Evolutionary conservation across 2,113 vertebrate genomes (phyloP), one percentile per base, ranked within the genome.

Genomic region (Gambusia holbrooki): DNA sequence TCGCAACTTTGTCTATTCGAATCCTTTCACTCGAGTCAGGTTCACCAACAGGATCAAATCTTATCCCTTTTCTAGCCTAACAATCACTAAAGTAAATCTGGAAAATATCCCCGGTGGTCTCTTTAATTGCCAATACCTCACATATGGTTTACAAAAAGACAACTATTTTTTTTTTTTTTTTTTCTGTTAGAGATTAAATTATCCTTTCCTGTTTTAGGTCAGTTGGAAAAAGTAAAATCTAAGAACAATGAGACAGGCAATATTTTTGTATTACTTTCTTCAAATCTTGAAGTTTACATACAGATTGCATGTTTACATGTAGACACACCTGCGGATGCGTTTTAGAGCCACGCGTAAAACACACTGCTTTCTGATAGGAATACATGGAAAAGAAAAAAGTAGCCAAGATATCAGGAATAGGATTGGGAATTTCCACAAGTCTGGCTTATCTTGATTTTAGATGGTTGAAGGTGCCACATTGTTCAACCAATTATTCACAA

Each of bases 1-100:
- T 85, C 75, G 72, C 87, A 76, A 83, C 70, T 84, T 80, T 73
- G 80, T 91, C 81, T 82, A 71, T 89, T 71, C 17, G 72, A 77
- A 85, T 51, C 68, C 72, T 74, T 77, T 48, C 77, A 42, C 73
- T 82, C 51, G 1, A 69, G 86, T 88, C 68, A 37, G 64, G 84
- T 80, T 75, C 80, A 61, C 79, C 66, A 69, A 83, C 66, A 29
- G 60, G 66, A 78, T 71, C 83, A 62, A 75, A 81, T 84, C 65
- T 25, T n/a, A 45, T 74, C 79, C 80, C 14, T 71, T 80, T 72
- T 71, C 73, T 66, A 83, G 78, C 77, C 74, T 79, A 78, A 51
- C 64, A 32, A 62, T 87, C 35, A 64, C 71, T 65, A 33, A 13
- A 40, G 74, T 48, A 65, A 81, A 86, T 88, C 83, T 84, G 83